Evolutionary conservation across 2,797 vertebrate species (phyloP).

Genomic region (Pipistrellus kuhlii): DNA sequence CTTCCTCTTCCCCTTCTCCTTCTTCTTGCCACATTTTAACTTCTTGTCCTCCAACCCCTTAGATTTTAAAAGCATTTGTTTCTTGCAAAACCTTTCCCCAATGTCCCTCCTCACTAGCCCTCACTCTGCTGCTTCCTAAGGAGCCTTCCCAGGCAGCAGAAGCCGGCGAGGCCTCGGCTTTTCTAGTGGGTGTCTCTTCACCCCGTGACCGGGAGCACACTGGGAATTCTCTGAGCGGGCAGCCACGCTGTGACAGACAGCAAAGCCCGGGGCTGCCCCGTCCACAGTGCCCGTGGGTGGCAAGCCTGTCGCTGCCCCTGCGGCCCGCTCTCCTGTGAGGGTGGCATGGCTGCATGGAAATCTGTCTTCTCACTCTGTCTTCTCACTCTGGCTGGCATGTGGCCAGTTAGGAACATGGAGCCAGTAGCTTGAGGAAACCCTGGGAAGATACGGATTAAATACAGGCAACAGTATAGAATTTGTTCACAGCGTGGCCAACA

Average conservation of each 20-base stretch:
- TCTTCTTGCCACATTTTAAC: not conserved
- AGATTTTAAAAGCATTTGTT: not conserved
- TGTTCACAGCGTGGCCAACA: not conserved
- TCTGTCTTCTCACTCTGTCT: not conserved
- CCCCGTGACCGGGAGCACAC: constrained; percentile 47
- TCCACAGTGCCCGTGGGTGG: not conserved
- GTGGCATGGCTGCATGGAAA: not conserved
- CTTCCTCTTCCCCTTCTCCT: not conserved
- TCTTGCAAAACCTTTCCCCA: not conserved
- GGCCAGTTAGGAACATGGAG: not conserved
- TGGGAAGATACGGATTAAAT: not conserved
- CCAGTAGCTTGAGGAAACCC: not conserved
- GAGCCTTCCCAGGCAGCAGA: not conserved
- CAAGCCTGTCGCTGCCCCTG: not conserved
- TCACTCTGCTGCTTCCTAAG: not conserved
- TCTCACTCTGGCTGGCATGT: not conserved
- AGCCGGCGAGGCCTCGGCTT: not conserved
- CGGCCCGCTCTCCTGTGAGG: too few relatives aligned
- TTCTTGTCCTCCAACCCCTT: not conserved
- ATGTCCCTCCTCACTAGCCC: not conserved
- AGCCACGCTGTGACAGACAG: constrained; percentile 74
- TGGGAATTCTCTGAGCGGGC: not conserved
- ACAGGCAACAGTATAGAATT: not conserved
- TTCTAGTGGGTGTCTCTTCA: not conserved
- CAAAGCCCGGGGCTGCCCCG: constrained; percentile 51